Conservation (phyloP, 2,888 invertebrate species). For the Globia sparganii region DNA sequence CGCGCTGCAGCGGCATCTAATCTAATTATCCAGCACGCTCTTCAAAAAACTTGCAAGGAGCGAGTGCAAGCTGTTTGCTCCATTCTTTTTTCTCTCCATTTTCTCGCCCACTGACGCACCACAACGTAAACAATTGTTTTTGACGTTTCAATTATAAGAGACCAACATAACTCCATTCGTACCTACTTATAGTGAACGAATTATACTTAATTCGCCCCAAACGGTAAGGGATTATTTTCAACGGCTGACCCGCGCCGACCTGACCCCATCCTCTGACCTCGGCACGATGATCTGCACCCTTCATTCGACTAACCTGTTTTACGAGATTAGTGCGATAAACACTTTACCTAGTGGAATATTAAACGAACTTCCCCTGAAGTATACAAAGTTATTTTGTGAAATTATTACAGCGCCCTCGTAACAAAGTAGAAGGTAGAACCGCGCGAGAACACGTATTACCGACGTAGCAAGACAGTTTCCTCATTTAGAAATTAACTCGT, state of each 20-base stretch:
- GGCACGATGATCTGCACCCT: conserved; percentile 83
- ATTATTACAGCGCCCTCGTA: conserved; percentile 75
- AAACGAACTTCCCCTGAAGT: conserved; percentile 75
- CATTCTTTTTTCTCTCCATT: conserved; percentile 76
- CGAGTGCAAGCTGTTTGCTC: conserved; percentile 79
- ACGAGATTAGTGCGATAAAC: conserved; percentile 82
- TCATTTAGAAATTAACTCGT: conserved; percentile 71
- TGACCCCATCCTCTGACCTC: conserved; percentile 86
- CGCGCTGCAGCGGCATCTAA: conserved; percentile 77
- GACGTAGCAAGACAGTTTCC: conserved; percentile 72
- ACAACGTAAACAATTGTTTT: conserved; percentile 72
- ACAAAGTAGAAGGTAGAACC: conserved; percentile 69
- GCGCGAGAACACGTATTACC: conserved; percentile 71
- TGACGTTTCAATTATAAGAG: conserved; percentile 77
- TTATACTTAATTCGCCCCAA: conserved; percentile 74
- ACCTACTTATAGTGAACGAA: conserved; percentile 71
- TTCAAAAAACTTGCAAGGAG: conserved; percentile 82
- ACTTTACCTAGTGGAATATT: conserved; percentile 79
- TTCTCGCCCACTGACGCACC: conserved; percentile 73
- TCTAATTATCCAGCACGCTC: conserved; percentile 84
- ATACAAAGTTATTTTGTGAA: conserved; percentile 74
- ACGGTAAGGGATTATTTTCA: conserved; percentile 81
- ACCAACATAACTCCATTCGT: conserved; percentile 65
- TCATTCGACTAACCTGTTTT: conserved; percentile 86
- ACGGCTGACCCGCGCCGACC: conserved; percentile 80